These are phyloP conservation scores for Astur gentilis DNA, from an alignment of 2,113 vertebrate genomes.

Conservation along the genomic window DNA sequence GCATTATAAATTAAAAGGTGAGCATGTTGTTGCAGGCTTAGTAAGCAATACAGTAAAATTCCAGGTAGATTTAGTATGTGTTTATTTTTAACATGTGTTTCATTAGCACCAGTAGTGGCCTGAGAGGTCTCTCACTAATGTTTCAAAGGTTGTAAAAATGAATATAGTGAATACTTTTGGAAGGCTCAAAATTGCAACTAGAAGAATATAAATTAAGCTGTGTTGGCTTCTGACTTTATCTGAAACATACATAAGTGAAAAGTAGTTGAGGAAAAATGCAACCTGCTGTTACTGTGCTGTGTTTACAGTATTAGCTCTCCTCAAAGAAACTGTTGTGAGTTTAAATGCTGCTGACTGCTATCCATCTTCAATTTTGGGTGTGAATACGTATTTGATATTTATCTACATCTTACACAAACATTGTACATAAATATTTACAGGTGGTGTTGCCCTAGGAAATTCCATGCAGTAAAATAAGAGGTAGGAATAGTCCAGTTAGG, in stretches of 20 bases:
- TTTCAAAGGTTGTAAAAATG: background rate
- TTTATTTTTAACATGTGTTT: background rate
- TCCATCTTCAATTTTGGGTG: background rate
- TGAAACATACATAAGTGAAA: background rate
- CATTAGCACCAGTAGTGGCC: background rate
- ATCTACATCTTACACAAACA: background rate
- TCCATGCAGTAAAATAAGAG: background rate
- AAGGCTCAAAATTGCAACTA: background rate
- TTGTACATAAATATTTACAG: background rate
- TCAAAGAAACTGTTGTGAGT: background rate
- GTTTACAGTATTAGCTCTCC: background rate
- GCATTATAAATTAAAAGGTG: conserved; percentile 36
- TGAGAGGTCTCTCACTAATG: background rate
- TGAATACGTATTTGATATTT: background rate
- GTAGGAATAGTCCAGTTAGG: background rate
- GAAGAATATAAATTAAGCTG: background rate
- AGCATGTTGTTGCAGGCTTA: conserved; percentile 29
- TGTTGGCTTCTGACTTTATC: background rate
- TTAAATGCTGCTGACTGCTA: background rate
- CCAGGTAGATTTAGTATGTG: conserved; percentile 11
- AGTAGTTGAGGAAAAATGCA: background rate
- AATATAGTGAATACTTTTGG: background rate
- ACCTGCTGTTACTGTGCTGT: background rate
- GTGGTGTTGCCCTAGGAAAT: background rate
- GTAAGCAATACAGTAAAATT: conserved; percentile 16